These are phyloP conservation scores for Phrynocephalus vlangalii DNA, from an alignment of 2,797 vertebrate species.

Conservation along the genomic window DNA sequence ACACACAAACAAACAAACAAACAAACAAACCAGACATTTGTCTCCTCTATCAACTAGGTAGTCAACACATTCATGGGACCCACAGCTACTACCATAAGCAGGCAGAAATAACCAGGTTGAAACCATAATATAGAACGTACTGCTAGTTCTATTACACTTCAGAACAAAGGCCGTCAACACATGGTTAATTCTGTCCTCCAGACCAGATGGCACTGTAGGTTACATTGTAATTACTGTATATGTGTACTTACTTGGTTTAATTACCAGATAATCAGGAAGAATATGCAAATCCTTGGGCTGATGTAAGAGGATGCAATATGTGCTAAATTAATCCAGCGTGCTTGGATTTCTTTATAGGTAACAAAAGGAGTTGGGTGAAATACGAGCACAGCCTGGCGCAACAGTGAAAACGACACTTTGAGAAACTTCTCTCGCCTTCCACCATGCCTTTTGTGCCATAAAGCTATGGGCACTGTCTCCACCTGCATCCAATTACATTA, in stretches of 20 bases:
- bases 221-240: conserved; percentile 73
- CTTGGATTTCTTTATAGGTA: conserved; percentile 53
- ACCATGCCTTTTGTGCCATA: background rate
- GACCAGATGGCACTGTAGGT: conserved; percentile 63
- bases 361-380: conserved; percentile 45
- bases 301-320: conserved; percentile 60
- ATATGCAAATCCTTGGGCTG: conserved; percentile 72
- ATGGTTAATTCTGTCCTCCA: conserved; percentile 61
- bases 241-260: conserved; percentile 71
- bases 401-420: conserved; percentile 19
- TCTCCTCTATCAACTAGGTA: background rate
- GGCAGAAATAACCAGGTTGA: background rate
- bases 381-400: conserved; percentile 27
- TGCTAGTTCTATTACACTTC: conserved; percentile 53
- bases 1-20: no score
- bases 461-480: background rate
- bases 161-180: conserved; percentile 53
- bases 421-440: conserved; percentile 1
- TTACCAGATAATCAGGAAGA: conserved; percentile 74
- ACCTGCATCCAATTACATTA: no score
- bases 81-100: no score
- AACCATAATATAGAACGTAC: background rate
- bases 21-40: background rate
- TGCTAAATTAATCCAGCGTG: conserved; percentile 62
- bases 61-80: background rate